A percentile compares a stretch with the other conserved stretches of the same genome.
phyloP scores from a whole-genome alignment of 2,797 vertebrate genomes.

The Siniperca scherzeri region DNA sequence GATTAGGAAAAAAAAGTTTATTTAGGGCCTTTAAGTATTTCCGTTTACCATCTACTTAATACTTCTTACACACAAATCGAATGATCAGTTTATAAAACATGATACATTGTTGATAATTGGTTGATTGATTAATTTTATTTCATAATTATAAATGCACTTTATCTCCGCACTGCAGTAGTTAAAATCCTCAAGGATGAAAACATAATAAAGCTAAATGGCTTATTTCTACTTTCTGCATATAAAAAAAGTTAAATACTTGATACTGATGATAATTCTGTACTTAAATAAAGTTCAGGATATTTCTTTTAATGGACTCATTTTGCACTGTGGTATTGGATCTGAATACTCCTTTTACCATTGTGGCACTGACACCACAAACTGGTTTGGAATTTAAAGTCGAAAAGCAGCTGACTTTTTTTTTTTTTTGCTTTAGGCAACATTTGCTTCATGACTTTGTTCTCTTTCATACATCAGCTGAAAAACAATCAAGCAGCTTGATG shows the following conservation, averaged over 20 bases:
- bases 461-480: not conserved
- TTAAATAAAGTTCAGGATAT: not conserved
- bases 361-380: not conserved
- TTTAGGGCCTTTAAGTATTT: not conserved
- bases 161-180: not conserved
- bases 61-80: not conserved
- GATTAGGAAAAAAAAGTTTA: not conserved
- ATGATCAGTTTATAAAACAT: not conserved
- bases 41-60: not conserved
- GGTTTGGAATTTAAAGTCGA: not conserved
- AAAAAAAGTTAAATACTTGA: not conserved
- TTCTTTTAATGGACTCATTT: not conserved
- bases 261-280: not conserved
- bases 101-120: not conserved
- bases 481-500: not conserved
- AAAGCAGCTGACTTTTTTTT: not conserved
- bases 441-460: not conserved
- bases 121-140: not conserved
- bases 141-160: not conserved
- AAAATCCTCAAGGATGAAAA: not conserved
- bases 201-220: not conserved
- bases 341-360: not conserved
- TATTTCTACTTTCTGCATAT: not conserved
- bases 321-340: not conserved
- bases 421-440: not conserved